These are phyloP conservation scores for Brachionichthys hirsutus DNA, from an alignment of 2,113 vertebrate genomes.

Conservation along the genomic window DNA sequence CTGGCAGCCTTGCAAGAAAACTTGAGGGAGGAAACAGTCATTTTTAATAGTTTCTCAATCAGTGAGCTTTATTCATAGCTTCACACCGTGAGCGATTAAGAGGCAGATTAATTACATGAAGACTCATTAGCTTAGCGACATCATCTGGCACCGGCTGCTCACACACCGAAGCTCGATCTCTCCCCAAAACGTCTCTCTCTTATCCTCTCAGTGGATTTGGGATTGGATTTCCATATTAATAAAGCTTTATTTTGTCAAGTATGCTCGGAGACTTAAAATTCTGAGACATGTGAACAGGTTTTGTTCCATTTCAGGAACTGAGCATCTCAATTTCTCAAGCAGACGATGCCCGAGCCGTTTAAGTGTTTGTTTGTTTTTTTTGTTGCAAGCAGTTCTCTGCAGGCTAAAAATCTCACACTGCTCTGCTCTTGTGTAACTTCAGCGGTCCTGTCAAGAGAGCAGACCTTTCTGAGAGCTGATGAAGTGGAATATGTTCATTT, in stretches of 20 bases:
- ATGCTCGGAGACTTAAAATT: constrained; percentile 8
- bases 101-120: constrained; percentile 40
- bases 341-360: neutral
- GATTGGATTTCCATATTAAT: neutral
- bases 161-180: constrained; percentile 22
- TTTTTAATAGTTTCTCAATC: constrained; percentile 13
- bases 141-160: constrained; percentile 28
- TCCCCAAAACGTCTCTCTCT: constrained; percentile 19
- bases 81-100: constrained; percentile 42
- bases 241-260: constrained; percentile 7
- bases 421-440: constrained; percentile 23
- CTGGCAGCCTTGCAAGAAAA: constrained; percentile 21
- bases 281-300: constrained; percentile 14
- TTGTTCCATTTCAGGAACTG: neutral
- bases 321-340: constrained; percentile 4
- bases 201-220: constrained; percentile 6
- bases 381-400: constrained; percentile 7
- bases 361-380: too few relatives aligned
- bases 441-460: constrained; percentile 12
- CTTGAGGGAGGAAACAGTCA: neutral
- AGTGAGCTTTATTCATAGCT: constrained; percentile 16
- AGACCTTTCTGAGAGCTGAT: constrained; percentile 20
- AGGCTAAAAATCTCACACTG: constrained; percentile 22
- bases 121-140: constrained; percentile 35
- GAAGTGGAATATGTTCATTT: constrained; percentile 38